Evolutionary conservation across 2,113 vertebrate species (phyloP).

Genomic region (Spilogale gracilis): DNA sequence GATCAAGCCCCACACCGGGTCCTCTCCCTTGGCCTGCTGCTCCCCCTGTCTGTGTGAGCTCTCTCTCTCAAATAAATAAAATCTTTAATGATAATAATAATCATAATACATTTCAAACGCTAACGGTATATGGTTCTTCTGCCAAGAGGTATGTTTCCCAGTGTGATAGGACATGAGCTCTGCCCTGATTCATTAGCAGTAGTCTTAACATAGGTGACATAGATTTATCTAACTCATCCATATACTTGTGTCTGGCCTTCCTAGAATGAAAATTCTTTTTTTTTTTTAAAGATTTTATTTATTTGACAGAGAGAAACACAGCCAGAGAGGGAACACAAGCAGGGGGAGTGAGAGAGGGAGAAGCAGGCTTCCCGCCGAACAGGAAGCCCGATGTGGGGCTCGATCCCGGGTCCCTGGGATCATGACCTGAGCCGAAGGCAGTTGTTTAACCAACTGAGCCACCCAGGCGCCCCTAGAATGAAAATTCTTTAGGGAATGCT

Average conservation of each 20-base stretch:
- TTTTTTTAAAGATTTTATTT: too few species aligned
- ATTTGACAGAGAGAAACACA: too few species aligned
- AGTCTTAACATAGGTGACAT: neutral
- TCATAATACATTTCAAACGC: conserved; percentile 29
- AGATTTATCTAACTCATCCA: neutral
- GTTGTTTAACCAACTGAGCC: too few species aligned
- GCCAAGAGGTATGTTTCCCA: neutral
- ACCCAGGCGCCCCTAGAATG: neutral
- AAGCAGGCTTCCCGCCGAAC: too few species aligned
- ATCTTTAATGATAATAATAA: neutral
- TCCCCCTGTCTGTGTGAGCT: neutral
- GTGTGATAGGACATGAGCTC: neutral
- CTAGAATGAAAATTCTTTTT: neutral
- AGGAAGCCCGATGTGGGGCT: too few species aligned
- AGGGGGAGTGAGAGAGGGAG: too few species aligned
- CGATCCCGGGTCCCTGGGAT: too few species aligned
- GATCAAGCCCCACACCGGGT: neutral
- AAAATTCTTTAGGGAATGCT: neutral
- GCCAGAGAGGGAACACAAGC: too few species aligned
- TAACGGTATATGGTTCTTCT: neutral
- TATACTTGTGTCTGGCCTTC: neutral
- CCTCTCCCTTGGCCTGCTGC: neutral
- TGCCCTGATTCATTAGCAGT: conserved; percentile 15
- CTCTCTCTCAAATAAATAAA: neutral
- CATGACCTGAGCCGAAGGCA: too few species aligned